Evolutionary conservation across 2,888 invertebrate genomes (phyloP).

Genomic region (Hybos culiciformis): DNA sequence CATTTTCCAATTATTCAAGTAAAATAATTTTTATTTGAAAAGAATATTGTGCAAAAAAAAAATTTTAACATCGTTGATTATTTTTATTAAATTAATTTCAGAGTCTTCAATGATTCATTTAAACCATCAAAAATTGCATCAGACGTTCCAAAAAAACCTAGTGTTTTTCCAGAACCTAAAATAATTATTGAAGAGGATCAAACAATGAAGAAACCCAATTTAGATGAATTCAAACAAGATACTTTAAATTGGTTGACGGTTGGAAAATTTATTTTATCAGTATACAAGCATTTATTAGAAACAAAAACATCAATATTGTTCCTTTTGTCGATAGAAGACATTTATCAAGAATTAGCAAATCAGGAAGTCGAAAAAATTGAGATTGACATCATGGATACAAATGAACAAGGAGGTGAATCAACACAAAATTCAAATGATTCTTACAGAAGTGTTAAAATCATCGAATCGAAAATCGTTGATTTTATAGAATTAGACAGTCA

Average conservation of each 20-base stretch:
- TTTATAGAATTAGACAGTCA: slow-evolving; percentile 17
- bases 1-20: no score
- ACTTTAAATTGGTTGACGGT: slow-evolving; percentile 50
- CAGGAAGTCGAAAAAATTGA: slow-evolving; percentile 31
- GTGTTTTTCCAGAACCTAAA: slow-evolving; percentile 17
- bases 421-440: slow-evolving; percentile 17
- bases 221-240: slow-evolving; percentile 24
- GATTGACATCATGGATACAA: no score
- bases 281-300: slow-evolving; percentile 50
- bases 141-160: slow-evolving; percentile 12
- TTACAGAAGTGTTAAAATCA: no score
- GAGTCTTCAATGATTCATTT: slow-evolving; percentile 10
- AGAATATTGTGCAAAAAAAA: no score
- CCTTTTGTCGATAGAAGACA: slow-evolving; percentile 36
- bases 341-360: slow-evolving; percentile 29
- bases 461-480: slow-evolving; percentile 10
- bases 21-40: no score
- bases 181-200: slow-evolving; percentile 9
- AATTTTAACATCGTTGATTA: neutral
- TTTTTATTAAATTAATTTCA: slow-evolving; percentile 1
- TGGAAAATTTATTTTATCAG: slow-evolving; percentile 48
- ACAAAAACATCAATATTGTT: slow-evolving; percentile 18
- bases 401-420: slow-evolving; percentile 16
- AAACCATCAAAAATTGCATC: no score
- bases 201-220: slow-evolving; percentile 13